Percentiles rank a stretch among this genome's conserved stretches.
phyloP scores from a whole-genome alignment of 2,888 invertebrate genomes.

The Zele albiditarsus region DNA sequence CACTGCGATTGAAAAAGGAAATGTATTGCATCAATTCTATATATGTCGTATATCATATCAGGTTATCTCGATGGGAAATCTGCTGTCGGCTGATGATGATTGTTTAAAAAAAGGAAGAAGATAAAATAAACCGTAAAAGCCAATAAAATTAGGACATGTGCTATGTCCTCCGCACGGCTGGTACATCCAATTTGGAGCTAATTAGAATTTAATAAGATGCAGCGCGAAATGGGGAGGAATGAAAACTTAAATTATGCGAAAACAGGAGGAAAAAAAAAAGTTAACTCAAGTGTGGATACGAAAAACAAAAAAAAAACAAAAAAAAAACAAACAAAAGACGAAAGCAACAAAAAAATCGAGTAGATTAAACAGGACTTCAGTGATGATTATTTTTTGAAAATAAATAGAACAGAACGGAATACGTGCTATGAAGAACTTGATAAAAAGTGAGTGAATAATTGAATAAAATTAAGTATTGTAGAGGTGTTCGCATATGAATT shows the following conservation, averaged over 20 bases:
- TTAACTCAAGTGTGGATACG: slow-evolving; percentile 1
- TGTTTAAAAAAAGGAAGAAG: slow-evolving; percentile 40
- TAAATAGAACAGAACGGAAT: slow-evolving; percentile 38
- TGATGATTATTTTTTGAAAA: slow-evolving; percentile 51
- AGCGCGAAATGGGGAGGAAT: slow-evolving; percentile 20
- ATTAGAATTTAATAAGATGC: slow-evolving; percentile 28
- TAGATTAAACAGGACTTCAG: too few relatives aligned
- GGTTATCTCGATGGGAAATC: slow-evolving; percentile 61
- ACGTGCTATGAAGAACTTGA: slow-evolving; percentile 28
- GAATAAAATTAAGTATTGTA: not conserved
- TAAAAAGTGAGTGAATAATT: slow-evolving; percentile 34
- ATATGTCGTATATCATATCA: slow-evolving; percentile 64
- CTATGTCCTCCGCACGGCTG: not conserved
- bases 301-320: slow-evolving; percentile 26
- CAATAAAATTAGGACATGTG: slow-evolving; percentile 36
- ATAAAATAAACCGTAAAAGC: slow-evolving; percentile 42
- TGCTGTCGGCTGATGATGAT: slow-evolving; percentile 53
- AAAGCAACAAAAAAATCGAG: too few relatives aligned
- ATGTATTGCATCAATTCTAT: slow-evolving; percentile 66
- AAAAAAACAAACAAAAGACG: too few relatives aligned
- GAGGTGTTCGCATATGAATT: slow-evolving; percentile 17
- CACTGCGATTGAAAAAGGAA: slow-evolving; percentile 64
- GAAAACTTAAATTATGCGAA: slow-evolving; percentile 28
- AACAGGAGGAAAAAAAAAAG: slow-evolving; percentile 41
- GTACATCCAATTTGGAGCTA: not conserved